These are phyloP conservation scores for Bombus difficillimus DNA, from an alignment of 1,140 invertebrate genomes.

Conservation along the genomic window DNA sequence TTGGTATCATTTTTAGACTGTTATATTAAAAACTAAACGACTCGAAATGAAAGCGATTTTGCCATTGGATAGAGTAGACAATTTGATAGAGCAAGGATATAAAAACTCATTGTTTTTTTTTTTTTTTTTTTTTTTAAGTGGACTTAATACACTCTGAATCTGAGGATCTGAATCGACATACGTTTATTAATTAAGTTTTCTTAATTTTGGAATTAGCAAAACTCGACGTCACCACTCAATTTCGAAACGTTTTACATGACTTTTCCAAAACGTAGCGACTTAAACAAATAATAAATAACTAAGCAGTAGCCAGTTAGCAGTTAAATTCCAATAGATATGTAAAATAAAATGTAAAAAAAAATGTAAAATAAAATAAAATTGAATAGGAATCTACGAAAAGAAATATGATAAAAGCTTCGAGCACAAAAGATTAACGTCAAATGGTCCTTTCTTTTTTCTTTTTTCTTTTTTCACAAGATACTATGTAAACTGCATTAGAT, in stretches of 20 bases:
- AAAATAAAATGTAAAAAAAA: no score
- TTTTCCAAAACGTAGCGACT: neutral
- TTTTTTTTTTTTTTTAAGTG: no score
- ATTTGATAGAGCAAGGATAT: no score
- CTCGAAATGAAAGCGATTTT: no score
- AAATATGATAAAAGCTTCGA: neutral
- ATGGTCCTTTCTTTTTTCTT: neutral
- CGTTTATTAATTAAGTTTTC: no score
- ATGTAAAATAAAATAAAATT: neutral
- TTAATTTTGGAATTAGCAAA: no score
- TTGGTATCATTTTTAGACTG: no score
- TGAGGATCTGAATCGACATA: no score
- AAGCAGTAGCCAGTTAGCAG: neutral
- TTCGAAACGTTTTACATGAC: neutral
- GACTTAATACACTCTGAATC: no score
- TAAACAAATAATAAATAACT: neutral
- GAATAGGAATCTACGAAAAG: neutral
- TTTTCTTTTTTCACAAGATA: neutral
- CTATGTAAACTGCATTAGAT: neutral
- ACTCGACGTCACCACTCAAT: neutral
- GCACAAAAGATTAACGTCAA: neutral
- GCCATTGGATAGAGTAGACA: no score
- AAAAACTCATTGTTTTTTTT: no score
- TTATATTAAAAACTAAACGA: no score
- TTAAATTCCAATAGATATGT: neutral